Conservation (phyloP, 2,888 invertebrate species). For the Macaria liturata region DNA sequence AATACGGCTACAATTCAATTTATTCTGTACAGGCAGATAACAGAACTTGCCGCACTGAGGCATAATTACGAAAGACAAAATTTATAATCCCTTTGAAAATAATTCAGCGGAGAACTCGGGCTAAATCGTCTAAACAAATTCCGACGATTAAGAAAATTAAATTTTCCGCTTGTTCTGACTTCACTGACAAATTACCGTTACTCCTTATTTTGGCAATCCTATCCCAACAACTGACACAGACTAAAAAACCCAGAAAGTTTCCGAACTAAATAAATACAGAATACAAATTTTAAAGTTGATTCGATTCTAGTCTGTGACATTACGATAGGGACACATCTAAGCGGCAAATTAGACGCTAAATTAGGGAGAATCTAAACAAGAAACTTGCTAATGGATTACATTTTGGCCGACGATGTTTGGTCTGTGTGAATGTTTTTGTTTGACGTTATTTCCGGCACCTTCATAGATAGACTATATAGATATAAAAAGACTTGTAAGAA, state of each 20-base stretch:
- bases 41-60: slow-evolving; percentile 29
- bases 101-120: slow-evolving; percentile 49
- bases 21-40: slow-evolving; percentile 8
- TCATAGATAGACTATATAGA: no score
- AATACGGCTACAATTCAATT: slow-evolving; percentile 10
- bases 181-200: slow-evolving; percentile 50
- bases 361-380: slow-evolving; percentile 43
- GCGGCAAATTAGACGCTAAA: slow-evolving; percentile 34
- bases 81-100: slow-evolving; percentile 55
- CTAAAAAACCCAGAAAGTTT: background rate
- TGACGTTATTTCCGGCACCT: no score
- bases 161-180: slow-evolving; percentile 51
- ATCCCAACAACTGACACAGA: slow-evolving; percentile 12
- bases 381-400: slow-evolving; percentile 58
- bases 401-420: slow-evolving; percentile 37
- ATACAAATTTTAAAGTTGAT: background rate
- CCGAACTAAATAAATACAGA: background rate
- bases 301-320: background rate
- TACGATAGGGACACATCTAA: slow-evolving; percentile 1
- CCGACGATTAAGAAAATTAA: slow-evolving; percentile 60
- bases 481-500: no score
- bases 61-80: slow-evolving; percentile 48
- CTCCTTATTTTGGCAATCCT: slow-evolving; percentile 28
- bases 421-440: no score
- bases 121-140: slow-evolving; percentile 35